Percentiles rank a stretch among this genome's conserved stretches.
Evolutionary conservation across 2,888 invertebrate species (phyloP).

Genomic region (Lymantria monacha): DNA sequence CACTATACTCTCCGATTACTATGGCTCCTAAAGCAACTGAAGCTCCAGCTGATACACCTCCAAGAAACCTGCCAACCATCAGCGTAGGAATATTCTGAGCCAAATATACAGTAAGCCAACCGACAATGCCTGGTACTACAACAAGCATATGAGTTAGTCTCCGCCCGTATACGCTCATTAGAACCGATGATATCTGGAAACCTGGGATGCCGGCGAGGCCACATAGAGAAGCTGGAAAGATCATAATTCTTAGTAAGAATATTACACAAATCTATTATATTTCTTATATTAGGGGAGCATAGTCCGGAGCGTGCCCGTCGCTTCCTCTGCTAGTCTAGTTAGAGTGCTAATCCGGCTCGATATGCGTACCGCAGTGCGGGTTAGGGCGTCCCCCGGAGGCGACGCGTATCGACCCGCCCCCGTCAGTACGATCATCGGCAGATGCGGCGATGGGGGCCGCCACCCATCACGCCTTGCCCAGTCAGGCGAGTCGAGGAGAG

Average conservation of each 20-base stretch:
- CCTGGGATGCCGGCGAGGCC: conserved; percentile 45
- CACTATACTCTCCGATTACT: conserved; percentile 56
- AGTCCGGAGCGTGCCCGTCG: too few species aligned
- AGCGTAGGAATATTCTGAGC: conserved; percentile 38
- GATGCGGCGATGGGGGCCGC: too few species aligned
- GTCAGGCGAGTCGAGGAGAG: too few species aligned
- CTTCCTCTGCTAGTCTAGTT: too few species aligned
- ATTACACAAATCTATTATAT: neutral
- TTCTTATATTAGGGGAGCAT: neutral
- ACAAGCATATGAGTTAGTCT: conserved; percentile 39
- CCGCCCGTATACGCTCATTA: conserved; percentile 52
- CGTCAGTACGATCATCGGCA: too few species aligned
- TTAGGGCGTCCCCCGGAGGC: too few species aligned
- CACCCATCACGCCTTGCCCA: too few species aligned
- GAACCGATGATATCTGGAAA: conserved; percentile 39
- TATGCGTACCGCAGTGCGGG: too few species aligned
- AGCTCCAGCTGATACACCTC: conserved; percentile 45
- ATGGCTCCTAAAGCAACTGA: conserved; percentile 49
- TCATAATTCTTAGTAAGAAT: neutral
- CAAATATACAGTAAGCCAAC: conserved; percentile 49
- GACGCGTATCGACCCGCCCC: too few species aligned
- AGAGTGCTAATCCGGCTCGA: too few species aligned
- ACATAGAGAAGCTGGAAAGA: conserved; percentile 45
- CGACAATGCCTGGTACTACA: conserved; percentile 46
- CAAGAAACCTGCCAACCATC: conserved; percentile 43